Evolutionary conservation across 2,113 vertebrate species (phyloP).

Genomic region (Crotophaga sulcirostris): DNA sequence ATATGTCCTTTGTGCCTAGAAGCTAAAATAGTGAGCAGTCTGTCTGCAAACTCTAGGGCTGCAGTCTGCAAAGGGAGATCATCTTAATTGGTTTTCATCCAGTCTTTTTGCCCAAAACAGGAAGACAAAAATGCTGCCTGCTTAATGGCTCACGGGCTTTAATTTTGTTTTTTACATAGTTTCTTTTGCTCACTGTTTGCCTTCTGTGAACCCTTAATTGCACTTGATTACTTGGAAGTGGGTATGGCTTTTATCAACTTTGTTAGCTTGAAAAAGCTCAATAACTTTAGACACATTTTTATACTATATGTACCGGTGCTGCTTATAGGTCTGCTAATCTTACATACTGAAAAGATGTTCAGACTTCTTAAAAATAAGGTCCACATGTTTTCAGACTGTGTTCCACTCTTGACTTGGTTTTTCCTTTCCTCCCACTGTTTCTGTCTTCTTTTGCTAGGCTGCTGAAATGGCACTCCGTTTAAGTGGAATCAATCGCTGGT

Average conservation of each 20-base stretch:
- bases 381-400: accelerated
- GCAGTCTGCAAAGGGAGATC: not conserved
- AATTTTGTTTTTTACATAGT: not conserved
- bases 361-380: not conserved
- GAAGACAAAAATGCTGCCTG: not conserved
- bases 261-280: not conserved
- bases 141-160: not conserved
- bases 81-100: not conserved
- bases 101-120: not conserved
- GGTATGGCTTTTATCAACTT: not conserved
- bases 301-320: not conserved
- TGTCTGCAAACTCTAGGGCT: not conserved
- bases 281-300: not conserved
- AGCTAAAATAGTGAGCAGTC: not conserved
- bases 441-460: constrained; percentile 76
- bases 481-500: constrained; percentile 95
- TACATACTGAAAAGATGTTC: not conserved
- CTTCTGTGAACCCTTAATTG: not conserved
- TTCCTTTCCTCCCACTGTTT: not conserved
- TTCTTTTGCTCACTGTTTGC: not conserved
- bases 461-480: constrained; percentile 97
- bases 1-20: constrained; percentile 3
- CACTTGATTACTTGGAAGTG: not conserved
- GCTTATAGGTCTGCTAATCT: not conserved
- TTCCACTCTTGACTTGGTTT: not conserved